Base-by-base conservation (phyloP, 2,888 invertebrate species). In the Callinectes sapidus region DNA sequence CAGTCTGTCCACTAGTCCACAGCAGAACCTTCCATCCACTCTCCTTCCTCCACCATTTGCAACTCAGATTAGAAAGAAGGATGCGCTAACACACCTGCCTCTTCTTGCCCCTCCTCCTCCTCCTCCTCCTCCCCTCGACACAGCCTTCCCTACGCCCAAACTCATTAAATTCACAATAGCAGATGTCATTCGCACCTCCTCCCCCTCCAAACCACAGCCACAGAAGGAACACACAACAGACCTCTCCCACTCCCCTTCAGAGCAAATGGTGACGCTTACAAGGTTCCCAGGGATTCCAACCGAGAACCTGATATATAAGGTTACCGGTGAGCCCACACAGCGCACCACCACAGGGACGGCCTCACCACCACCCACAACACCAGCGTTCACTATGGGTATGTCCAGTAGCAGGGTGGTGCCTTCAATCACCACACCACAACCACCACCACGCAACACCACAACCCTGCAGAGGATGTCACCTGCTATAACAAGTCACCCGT, bases 111-210 rank as follows among this genome's bases (percentile, higher is more conserved):
- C 61, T 5, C 23, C 35, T 35, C 35, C 71, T 10, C 2, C 35
- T 35, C 35, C 32, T 6, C 18, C 61, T 5, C 23, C 35, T 35
- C 35, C 71, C 13, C 2, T 16, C 3, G 10, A 81, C 18, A 81
- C 16, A 16, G 18, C 35, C 81, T 81, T 81, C 81, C 35, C 35
- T 0, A 81, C 16, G 81, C 89, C 90, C 1, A 89, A 89, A 32
- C 28, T 93, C 61, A 93, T 93, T 32, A 89, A 85, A n/a, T 93
- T 93, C 81, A 93, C 92, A 28, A 35, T 93, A 6, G 92, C 91
- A 42, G 92, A 93, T 86, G 92, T 93, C 2, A 48, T 92, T 8
- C 32, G 23, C 54, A 88, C 23, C 35, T 32, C 10, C 61, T 14
- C 54, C 16, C 0, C 3, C 35, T 13, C 61, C 32, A 81, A 1